A percentile compares a stretch with the other conserved stretches of the same genome.
Evolutionary conservation across 1,140 invertebrate species (phyloP).

Genomic region (Drosophila ogumai): DNA sequence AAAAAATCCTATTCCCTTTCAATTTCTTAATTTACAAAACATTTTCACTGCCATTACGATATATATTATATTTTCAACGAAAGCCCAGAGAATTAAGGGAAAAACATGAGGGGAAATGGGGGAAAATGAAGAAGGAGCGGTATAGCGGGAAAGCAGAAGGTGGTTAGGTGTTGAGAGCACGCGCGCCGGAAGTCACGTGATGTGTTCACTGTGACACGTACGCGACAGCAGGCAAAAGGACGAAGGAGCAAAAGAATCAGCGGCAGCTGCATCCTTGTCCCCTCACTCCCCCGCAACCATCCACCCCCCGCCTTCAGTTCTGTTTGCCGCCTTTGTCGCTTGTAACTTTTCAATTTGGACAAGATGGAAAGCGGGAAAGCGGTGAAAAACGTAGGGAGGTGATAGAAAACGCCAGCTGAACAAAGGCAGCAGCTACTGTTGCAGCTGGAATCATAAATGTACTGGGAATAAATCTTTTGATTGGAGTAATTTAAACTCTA

Average conservation of each 20-base stretch:
- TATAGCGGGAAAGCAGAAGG: conserved; percentile 1
- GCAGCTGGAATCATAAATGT: conserved; percentile 5
- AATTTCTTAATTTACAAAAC: conserved; percentile 53
- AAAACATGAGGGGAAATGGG: neutral
- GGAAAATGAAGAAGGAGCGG: conserved; percentile 3
- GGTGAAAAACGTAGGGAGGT: neutral
- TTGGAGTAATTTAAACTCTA: neutral
- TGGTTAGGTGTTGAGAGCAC: conserved; percentile 74
- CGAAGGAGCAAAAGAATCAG: conserved; percentile 27
- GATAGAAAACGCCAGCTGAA: conserved; percentile 16
- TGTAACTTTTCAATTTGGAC: conserved; percentile 77
- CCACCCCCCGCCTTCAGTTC: neutral
- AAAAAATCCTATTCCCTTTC: neutral
- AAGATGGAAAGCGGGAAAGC: conserved; percentile 41
- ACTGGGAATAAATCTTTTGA: neutral
- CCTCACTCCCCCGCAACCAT: conserved; percentile 5
- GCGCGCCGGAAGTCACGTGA: conserved; percentile 80
- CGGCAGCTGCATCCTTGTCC: conserved; percentile 30
- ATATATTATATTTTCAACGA: conserved; percentile 27
- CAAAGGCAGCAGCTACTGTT: conserved; percentile 16
- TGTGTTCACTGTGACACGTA: conserved; percentile 80
- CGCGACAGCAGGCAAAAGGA: conserved; percentile 63
- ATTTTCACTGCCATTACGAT: conserved; percentile 54
- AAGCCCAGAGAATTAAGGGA: conserved; percentile 1
- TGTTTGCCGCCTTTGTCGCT: conserved; percentile 46